phyloP scores from a whole-genome alignment of 2,888 invertebrate genomes.

The Lasioglossum villosulum region DNA sequence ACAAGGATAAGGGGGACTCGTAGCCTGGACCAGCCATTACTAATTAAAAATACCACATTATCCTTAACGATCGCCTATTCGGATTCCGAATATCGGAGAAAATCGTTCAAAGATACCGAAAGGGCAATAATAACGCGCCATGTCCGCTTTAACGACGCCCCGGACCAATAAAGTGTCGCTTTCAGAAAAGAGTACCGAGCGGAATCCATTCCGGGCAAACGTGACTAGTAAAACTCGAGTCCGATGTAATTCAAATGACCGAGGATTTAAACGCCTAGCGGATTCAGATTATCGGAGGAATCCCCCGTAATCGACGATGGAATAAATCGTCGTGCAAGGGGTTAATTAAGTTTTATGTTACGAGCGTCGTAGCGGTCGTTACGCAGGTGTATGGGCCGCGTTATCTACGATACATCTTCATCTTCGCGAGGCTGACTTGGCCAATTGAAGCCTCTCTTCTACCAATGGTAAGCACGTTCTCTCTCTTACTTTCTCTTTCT shows the following conservation, averaged over 20 bases:
- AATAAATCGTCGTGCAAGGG: conserved; percentile 68
- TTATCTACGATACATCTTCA: conserved; percentile 74
- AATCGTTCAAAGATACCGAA: conserved; percentile 19
- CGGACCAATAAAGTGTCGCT: conserved; percentile 28
- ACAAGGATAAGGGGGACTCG: not conserved
- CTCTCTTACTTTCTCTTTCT: not conserved
- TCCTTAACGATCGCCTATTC: conserved; percentile 7
- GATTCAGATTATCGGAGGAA: conserved; percentile 67
- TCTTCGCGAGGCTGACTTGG: conserved; percentile 58
- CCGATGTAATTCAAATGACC: conserved; percentile 41
- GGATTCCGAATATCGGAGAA: not conserved
- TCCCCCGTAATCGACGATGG: conserved; percentile 61
- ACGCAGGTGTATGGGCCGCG: conserved; percentile 60
- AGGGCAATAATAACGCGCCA: conserved; percentile 17
- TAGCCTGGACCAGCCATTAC: not conserved
- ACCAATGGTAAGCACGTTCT: conserved; percentile 7
- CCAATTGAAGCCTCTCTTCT: conserved; percentile 38
- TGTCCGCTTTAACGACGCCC: conserved; percentile 14
- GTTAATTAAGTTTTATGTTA: conserved; percentile 72
- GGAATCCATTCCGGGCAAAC: conserved; percentile 21
- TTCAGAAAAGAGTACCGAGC: conserved; percentile 14
- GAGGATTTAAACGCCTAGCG: conserved; percentile 44
- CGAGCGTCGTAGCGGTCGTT: conserved; percentile 55
- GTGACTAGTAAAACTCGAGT: conserved; percentile 39
- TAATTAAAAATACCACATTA: conserved; percentile 13